Base-by-base conservation (phyloP, 2,888 invertebrate genomes). In the Lypha dubia region DNA sequence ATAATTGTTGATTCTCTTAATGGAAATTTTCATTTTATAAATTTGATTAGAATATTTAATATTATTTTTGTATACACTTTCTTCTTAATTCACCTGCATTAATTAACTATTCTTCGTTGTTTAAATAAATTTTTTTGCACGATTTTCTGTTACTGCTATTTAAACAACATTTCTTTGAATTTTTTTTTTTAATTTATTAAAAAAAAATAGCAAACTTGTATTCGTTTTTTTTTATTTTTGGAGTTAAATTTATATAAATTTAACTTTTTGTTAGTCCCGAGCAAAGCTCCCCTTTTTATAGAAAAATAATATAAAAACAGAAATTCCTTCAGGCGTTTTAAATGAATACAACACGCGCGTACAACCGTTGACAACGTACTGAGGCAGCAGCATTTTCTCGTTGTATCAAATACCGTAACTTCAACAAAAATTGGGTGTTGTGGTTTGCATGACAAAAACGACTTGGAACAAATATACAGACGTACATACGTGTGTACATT, bases 291-390 rank as follows among this genome's bases (percentile, higher is more conserved):
- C 77, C 38, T 65, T 81, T n/a, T 81, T 74, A 53, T 81, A 74
- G 70, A 74, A 74, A 84, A 77, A 81, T 63, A 68, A 73, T 32
- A 68, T 49, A 56, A 73, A 81, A 84, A 71, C 63, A 24, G 81
- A 77, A 84, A 84, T 84, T 84, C 84, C 84, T 81, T 84, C 58
- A 79, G 81, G 58, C 68, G 76, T 77, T 79, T 83, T 49, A 75
- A 81, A 65, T 68, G 38, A 71, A 41, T 79, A 81, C 84, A 84
- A 84, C 84, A 84, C 84, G 84, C 84, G 77, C 84, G 84, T 84
- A 74, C 84, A 84, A 84, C 84, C 81, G 84, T 81, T 79, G 77
- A 81, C 77, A 79, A 84, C 84, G 81, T 79, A 84, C 84, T 84
- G 84, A 84, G 84, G 70, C 81, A 81, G 77, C 77, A 84, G 75